These are phyloP conservation scores for Neomonachus schauinslandi DNA, from an alignment of 2,113 vertebrate genomes.

Conservation along the genomic window DNA sequence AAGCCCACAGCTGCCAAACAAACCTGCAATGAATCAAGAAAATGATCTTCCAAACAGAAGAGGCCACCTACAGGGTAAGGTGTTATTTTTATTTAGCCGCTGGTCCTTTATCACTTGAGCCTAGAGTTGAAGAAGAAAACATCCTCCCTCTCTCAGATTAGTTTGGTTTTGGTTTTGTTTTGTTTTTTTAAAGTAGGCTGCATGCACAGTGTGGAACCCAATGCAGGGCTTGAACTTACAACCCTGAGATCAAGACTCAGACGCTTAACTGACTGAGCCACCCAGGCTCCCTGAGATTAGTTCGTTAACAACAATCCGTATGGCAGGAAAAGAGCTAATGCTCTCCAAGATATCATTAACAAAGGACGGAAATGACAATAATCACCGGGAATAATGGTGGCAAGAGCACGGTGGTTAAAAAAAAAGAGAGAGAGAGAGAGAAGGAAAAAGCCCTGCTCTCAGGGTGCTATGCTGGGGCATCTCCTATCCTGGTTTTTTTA, in stretches of 20 bases:
- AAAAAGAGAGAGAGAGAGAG: background rate
- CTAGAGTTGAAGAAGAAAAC: background rate
- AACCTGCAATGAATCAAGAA: slow-evolving; percentile 88
- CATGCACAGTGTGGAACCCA: background rate
- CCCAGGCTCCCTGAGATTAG: background rate
- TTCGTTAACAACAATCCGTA: background rate
- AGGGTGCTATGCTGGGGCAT: background rate
- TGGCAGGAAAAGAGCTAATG: background rate
- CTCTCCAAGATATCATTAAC: background rate
- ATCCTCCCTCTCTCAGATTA: background rate
- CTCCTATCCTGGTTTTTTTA: background rate
- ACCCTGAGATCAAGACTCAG: background rate
- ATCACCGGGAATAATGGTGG: background rate
- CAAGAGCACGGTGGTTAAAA: background rate
- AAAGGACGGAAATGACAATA: background rate
- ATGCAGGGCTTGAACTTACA: background rate
- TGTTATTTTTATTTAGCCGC: background rate
- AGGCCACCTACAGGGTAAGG: background rate
- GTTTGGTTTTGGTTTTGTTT: background rate
- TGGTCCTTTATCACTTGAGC: background rate
- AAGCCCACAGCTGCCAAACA: slow-evolving; percentile 97
- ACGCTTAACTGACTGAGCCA: background rate
- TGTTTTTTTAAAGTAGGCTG: background rate
- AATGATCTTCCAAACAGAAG: background rate
- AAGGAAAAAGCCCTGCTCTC: background rate